phyloP scores from a whole-genome alignment of 2,888 invertebrate species.

The Dicyrtoma fusca region DNA sequence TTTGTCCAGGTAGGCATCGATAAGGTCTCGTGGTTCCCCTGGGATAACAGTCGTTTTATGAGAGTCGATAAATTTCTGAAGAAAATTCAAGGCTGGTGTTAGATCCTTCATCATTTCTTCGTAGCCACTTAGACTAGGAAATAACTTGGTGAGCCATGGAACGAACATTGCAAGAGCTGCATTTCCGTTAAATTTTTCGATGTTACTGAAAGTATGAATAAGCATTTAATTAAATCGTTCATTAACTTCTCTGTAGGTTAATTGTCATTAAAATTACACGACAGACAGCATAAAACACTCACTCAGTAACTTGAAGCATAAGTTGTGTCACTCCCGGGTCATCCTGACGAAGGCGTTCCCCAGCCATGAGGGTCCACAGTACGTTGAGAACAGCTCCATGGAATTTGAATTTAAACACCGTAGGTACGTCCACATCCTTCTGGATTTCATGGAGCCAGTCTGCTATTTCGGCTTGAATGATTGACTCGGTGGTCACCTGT shows the following conservation, averaged over 20 bases:
- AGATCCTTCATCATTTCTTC: conserved; percentile 40
- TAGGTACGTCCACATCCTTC: conserved; percentile 20
- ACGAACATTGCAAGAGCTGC: conserved; percentile 40
- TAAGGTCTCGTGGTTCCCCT: conserved; percentile 59
- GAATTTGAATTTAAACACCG: conserved; percentile 27
- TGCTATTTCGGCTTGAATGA: conserved; percentile 24
- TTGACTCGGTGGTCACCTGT: conserved; percentile 1
- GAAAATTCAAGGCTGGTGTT: conserved; percentile 25
- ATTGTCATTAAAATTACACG: background rate
- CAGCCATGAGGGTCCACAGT: conserved; percentile 34
- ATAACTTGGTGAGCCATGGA: conserved; percentile 37
- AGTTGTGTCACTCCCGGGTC: conserved; percentile 29
- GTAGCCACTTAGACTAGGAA: conserved; percentile 37
- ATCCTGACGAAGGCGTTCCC: conserved; percentile 27
- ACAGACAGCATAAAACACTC: conserved; percentile 5
- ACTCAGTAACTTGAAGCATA: conserved; percentile 18
- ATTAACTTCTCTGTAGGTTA: background rate
- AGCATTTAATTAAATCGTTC: no score
- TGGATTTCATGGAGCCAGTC: conserved; percentile 27
- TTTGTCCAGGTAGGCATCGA: conserved; percentile 51
- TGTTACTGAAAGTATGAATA: conserved; percentile 32
- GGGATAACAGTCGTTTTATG: conserved; percentile 44
- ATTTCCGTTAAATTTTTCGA: conserved; percentile 36
- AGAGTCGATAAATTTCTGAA: conserved; percentile 35
- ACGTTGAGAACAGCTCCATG: conserved; percentile 35